Evolutionary conservation across 1,140 invertebrate species (phyloP).

Genomic region (Eriocheir sinensis): DNA sequence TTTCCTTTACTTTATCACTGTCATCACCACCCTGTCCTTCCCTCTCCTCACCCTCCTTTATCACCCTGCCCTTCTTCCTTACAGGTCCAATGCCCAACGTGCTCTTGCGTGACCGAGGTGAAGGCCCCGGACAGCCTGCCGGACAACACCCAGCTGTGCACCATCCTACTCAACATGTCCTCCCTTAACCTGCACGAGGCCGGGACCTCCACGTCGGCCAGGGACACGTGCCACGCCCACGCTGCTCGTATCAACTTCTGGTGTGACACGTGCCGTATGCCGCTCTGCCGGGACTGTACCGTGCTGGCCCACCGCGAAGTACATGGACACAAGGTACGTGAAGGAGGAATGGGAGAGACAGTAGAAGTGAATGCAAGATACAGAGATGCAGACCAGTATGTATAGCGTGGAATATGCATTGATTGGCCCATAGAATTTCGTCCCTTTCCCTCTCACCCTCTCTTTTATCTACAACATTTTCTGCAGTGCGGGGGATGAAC

Average conservation of each 20-base stretch:
- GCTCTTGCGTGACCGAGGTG: conserved; percentile 58
- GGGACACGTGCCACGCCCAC: conserved; percentile 77
- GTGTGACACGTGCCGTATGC: conserved; percentile 77
- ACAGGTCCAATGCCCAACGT: conserved; percentile 64
- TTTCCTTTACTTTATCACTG: not conserved
- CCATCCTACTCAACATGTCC: conserved; percentile 76
- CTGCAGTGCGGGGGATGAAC: no score
- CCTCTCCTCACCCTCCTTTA: not conserved
- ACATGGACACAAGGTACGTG: conserved; percentile 75
- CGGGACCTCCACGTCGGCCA: conserved; percentile 26
- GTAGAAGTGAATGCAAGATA: no score
- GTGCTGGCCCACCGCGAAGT: conserved; percentile 75
- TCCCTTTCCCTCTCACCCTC: no score
- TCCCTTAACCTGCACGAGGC: conserved; percentile 76
- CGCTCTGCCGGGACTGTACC: conserved; percentile 78
- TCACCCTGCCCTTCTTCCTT: not conserved
- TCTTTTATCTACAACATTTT: no score
- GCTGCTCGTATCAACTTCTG: conserved; percentile 78
- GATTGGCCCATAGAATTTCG: no score
- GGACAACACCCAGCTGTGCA: conserved; percentile 76
- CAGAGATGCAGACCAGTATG: no score
- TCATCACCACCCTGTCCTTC: not conserved
- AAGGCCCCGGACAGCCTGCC: conserved; percentile 61
- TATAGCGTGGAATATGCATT: no score
- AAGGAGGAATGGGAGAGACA: not conserved